Conservation (phyloP, 2,113 vertebrate species). For the Pycnonotus jocosus region DNA sequence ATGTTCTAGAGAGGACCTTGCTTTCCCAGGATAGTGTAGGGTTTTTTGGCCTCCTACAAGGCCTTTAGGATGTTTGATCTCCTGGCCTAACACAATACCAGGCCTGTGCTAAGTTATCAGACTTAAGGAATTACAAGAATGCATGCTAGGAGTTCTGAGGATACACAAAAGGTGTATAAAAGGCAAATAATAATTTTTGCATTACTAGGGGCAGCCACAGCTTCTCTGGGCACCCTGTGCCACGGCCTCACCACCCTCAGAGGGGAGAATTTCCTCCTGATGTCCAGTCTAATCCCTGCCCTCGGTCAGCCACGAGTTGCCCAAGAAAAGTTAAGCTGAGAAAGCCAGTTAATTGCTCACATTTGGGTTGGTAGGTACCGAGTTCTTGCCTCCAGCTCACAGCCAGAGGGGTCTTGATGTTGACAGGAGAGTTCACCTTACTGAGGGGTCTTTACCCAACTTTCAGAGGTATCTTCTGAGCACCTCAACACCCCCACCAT, state of each 20-base stretch:
- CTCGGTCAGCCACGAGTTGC: background rate
- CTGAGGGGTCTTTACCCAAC: background rate
- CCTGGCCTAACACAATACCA: background rate
- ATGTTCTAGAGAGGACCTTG: background rate
- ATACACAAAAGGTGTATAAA: background rate
- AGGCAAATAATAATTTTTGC: background rate
- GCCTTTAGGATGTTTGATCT: background rate
- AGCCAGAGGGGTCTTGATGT: background rate
- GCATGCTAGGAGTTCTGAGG: background rate
- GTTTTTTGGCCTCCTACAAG: background rate
- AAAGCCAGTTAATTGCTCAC: background rate
- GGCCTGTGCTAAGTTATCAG: background rate
- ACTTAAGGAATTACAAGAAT: background rate
- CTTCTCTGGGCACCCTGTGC: background rate
- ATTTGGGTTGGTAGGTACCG: background rate
- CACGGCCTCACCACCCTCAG: background rate
- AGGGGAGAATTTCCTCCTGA: background rate
- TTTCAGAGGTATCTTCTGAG: background rate
- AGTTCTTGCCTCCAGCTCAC: background rate
- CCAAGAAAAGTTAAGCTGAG: background rate
- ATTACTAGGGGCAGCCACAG: background rate
- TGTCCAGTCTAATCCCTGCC: background rate
- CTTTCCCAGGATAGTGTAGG: background rate
- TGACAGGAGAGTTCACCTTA: background rate
- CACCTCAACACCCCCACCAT: background rate